Conservation (phyloP, 2,113 vertebrate species). For the Corythornis vintsioides region DNA sequence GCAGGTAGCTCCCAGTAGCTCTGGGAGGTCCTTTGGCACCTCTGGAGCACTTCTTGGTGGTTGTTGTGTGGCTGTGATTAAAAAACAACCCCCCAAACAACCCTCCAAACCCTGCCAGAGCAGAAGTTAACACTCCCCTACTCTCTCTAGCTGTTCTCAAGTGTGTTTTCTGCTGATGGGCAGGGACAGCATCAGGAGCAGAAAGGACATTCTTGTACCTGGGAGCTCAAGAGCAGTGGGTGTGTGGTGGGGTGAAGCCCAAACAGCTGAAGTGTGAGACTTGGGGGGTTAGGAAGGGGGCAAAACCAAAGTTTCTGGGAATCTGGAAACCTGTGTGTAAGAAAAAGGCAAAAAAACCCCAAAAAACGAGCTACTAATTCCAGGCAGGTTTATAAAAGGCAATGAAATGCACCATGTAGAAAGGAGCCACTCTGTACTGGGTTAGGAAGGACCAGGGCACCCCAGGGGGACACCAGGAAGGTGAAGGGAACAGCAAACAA, state of each 20-base stretch:
- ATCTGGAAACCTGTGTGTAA: fast-evolving
- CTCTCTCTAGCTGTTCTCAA: not conserved
- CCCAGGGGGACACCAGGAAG: not conserved
- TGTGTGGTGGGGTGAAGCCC: not conserved
- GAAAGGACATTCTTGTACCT: not conserved
- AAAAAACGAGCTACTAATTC: not conserved
- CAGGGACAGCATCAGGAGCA: not conserved
- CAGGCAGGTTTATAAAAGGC: not conserved
- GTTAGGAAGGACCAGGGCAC: not conserved
- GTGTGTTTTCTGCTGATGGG: not conserved
- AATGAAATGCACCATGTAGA: not conserved
- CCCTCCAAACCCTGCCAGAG: not conserved
- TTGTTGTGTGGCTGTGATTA: not conserved
- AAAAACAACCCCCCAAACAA: not conserved
- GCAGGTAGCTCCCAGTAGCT: not conserved
- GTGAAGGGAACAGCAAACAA: not conserved
- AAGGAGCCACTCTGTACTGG: not conserved
- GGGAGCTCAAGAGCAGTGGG: not conserved
- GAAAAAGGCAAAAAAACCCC: not conserved
- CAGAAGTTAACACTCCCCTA: not conserved
- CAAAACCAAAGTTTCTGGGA: not conserved
- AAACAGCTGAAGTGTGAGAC: fast-evolving
- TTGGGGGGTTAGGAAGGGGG: not conserved
- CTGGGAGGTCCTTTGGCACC: not conserved
- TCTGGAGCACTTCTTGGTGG: not conserved